A percentile compares a stretch with the other conserved stretches of the same genome.
Evolutionary conservation across 1,140 invertebrate genomes (phyloP).

Genomic region (Leptestheria dahalacensis): DNA sequence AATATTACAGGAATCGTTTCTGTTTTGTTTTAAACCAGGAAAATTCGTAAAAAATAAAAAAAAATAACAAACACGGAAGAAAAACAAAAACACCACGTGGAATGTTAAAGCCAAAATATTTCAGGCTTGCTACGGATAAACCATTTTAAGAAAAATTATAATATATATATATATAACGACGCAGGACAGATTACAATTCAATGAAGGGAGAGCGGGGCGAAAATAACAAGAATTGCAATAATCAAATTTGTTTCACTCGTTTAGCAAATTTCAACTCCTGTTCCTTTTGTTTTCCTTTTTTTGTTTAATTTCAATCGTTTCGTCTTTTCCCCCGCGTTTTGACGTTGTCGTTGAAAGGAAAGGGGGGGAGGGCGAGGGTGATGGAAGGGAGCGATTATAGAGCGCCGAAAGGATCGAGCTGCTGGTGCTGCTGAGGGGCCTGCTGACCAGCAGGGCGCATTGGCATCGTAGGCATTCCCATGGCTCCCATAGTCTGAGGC

Average conservation of each 20-base stretch:
- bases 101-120: not conserved
- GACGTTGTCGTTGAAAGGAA: too few species aligned
- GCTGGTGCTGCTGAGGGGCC: constrained; percentile 19
- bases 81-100: not conserved
- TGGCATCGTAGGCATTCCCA: constrained; percentile 10
- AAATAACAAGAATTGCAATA: not conserved
- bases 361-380: too few species aligned
- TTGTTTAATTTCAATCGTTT: too few species aligned
- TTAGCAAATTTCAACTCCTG: not conserved
- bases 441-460: constrained; percentile 6
- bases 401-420: constrained; percentile 25
- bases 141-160: not conserved
- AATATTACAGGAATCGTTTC: not conserved
- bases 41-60: not conserved
- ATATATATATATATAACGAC: too few species aligned
- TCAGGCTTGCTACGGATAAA: not conserved
- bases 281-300: not conserved
- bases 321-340: too few species aligned
- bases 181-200: too few species aligned
- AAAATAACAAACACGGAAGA: not conserved
- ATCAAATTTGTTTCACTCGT: not conserved
- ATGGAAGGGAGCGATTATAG: constrained; percentile 18
- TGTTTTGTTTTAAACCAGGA: not conserved
- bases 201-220: too few species aligned
- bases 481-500: constrained; percentile 11